Conservation (phyloP, 2,888 invertebrate species). For the Tetragonisca angustula region DNA sequence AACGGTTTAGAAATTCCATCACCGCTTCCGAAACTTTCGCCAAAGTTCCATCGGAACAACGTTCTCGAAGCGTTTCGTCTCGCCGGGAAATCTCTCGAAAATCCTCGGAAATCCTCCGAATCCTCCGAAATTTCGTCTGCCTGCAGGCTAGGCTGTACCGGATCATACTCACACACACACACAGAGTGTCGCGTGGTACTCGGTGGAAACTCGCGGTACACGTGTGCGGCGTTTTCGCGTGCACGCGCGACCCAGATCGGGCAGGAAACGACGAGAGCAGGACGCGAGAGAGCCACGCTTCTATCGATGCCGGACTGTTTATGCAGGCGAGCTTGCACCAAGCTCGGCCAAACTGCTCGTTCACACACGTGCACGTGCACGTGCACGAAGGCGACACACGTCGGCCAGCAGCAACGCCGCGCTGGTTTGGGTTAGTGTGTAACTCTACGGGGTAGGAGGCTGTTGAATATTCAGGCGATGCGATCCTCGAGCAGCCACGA, state of each 20-base stretch:
- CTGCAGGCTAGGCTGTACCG: neutral
- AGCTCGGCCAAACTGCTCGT: constrained; percentile 27
- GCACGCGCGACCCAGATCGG: constrained; percentile 70
- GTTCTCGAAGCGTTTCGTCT: neutral
- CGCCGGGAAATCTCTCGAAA: neutral
- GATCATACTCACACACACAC: neutral
- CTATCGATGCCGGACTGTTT: constrained; percentile 65
- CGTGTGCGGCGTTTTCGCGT: neutral
- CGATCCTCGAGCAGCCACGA: constrained; percentile 70
- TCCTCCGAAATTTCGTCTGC: neutral
- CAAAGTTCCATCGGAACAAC: neutral
- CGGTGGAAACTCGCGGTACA: neutral
- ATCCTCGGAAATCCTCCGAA: neutral
- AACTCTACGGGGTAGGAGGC: constrained; percentile 63
- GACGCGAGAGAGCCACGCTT: constrained; percentile 57
- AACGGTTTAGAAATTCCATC: neutral
- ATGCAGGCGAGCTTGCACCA: constrained; percentile 55
- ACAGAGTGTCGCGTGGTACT: neutral
- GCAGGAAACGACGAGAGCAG: constrained; percentile 23
- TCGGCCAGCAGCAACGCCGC: neutral
- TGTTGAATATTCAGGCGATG: constrained; percentile 81
- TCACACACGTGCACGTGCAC: constrained; percentile 26
- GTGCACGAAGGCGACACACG: too few species aligned
- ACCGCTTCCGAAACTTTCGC: neutral
- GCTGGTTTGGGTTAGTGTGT: constrained; percentile 46